Percentiles rank a stretch among this genome's conserved stretches.
Evolutionary conservation across 92 coral and sea anemone genomes (phyloP).

Genomic region (Phenganax stokvisi): DNA sequence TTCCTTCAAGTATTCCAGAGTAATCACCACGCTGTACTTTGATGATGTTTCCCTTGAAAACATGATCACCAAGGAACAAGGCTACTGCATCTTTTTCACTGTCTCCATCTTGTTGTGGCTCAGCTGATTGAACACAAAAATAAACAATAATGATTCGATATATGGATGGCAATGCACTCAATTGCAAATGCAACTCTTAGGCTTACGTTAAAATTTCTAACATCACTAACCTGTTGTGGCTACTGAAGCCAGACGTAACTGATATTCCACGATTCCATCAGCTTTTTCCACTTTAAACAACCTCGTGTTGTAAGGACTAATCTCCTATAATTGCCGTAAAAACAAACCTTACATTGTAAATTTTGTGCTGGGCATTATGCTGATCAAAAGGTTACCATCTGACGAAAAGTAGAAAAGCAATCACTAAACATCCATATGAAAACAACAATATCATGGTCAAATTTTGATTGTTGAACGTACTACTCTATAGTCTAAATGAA

Average conservation of each 20-base stretch:
- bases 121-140: conserved; percentile 38
- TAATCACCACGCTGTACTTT: conserved; percentile 79
- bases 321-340: conserved; percentile 46
- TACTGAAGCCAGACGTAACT: conserved; percentile 73
- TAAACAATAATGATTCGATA: background rate
- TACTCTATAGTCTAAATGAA: no score
- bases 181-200: background rate
- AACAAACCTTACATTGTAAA: background rate
- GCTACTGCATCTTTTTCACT: conserved; percentile 63
- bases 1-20: conserved; percentile 66
- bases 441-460: no score
- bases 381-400: background rate
- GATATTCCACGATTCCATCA: conserved; percentile 59
- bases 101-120: conserved; percentile 47
- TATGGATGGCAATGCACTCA: background rate
- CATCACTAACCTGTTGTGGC: conserved; percentile 59
- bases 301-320: conserved; percentile 83
- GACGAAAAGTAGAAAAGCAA: no score
- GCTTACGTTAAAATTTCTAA: background rate
- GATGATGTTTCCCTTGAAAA: conserved; percentile 65
- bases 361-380: background rate
- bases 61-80: conserved; percentile 60
- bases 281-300: conserved; percentile 59
- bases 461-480: no score
- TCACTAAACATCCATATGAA: no score